Conservation (phyloP, 2,888 invertebrate species). For the Calliopum simillimum region DNA sequence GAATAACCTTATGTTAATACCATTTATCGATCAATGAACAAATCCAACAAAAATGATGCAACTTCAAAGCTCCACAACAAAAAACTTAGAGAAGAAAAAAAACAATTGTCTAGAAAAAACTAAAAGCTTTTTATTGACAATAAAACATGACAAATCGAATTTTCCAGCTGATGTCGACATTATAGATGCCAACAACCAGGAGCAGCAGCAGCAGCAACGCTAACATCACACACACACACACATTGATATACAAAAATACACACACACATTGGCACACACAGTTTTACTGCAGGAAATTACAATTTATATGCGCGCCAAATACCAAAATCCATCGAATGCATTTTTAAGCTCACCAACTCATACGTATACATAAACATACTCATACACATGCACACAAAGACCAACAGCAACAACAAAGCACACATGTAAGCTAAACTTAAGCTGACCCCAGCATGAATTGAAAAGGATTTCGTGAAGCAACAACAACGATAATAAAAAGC, state of each 20-base stretch:
- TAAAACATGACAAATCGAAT: constrained; percentile 47
- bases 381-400: constrained; percentile 8
- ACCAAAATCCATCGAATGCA: constrained; percentile 31
- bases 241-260: background rate
- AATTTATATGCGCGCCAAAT: constrained; percentile 29
- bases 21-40: constrained; percentile 4
- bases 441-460: constrained; percentile 28
- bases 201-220: background rate
- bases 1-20: background rate
- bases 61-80: background rate
- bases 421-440: constrained; percentile 25
- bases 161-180: constrained; percentile 44
- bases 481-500: background rate
- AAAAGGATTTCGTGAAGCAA: constrained; percentile 23
- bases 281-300: constrained; percentile 26
- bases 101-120: background rate
- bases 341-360: constrained; percentile 28
- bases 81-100: background rate
- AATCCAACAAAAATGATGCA: constrained; percentile 12
- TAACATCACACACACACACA: background rate
- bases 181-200: constrained; percentile 3
- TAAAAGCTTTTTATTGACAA: constrained; percentile 42
- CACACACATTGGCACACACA: background rate
- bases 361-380: constrained; percentile 1
- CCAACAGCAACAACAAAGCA: constrained; percentile 4